phyloP scores from a whole-genome alignment of 92 coral and sea anemone genomes.

The Epizoanthus ramosus region DNA sequence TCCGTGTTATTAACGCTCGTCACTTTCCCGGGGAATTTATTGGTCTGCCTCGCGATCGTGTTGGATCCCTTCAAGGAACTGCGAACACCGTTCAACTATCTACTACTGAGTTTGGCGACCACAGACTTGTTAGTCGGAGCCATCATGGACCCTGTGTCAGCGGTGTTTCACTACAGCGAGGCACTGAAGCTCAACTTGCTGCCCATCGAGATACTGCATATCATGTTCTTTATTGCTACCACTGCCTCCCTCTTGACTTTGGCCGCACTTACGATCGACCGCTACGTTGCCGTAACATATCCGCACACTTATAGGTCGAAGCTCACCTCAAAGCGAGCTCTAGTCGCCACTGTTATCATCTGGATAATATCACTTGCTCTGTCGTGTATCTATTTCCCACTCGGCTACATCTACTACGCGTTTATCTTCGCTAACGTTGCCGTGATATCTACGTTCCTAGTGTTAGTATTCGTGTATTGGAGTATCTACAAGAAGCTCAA shows the following conservation, averaged over 20 bases:
- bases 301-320: slow-evolving; percentile 65
- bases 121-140: slow-evolving; percentile 81
- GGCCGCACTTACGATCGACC: slow-evolving; percentile 75
- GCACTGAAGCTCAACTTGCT: slow-evolving; percentile 58
- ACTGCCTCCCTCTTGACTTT: slow-evolving; percentile 82
- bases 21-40: slow-evolving; percentile 78
- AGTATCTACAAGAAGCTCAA: slow-evolving; percentile 63
- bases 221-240: slow-evolving; percentile 66
- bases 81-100: slow-evolving; percentile 76
- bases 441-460: slow-evolving; percentile 72
- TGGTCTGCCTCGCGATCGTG: slow-evolving; percentile 73
- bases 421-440: slow-evolving; percentile 82
- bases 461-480: slow-evolving; percentile 70
- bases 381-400: slow-evolving; percentile 64
- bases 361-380: slow-evolving; percentile 70
- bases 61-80: slow-evolving; percentile 79
- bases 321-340: slow-evolving; percentile 65
- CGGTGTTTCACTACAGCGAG: slow-evolving; percentile 68
- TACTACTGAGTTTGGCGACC: slow-evolving; percentile 71
- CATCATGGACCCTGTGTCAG: slow-evolving; percentile 75
- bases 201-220: slow-evolving; percentile 68
- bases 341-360: slow-evolving; percentile 55
- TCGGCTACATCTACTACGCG: slow-evolving; percentile 76
- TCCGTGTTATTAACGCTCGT: slow-evolving; percentile 59
- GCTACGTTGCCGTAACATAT: slow-evolving; percentile 73